Evolutionary conservation across 2,113 vertebrate genomes (phyloP), one percentile per base, ranked within the genome.

Genomic region (Chroicocephalus ridibundus): DNA sequence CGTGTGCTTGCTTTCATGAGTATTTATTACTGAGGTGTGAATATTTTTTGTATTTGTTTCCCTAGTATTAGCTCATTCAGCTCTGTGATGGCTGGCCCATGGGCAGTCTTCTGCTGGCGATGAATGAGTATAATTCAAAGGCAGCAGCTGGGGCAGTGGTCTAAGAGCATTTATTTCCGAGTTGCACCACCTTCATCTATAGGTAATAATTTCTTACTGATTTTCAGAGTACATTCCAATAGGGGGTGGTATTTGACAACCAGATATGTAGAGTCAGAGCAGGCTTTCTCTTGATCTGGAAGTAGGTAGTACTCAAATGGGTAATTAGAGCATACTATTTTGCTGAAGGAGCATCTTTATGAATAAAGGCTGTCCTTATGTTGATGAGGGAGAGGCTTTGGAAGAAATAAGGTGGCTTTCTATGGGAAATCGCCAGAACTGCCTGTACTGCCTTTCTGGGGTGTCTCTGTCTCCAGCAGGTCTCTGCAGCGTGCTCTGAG

Each of bases 61-160:
- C 55, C 11, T 49, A 60, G 16, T 25, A 11, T 52, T 18, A 36
- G 13, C 13, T 70, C 15, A 15, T 42, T 38, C 61, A 47, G 5
- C 5, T 51, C 18, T 1, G 1, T 21, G 14, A n/a, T 51, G 32
- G 29, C 40, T 54, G 34, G 20, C 20, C 19, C 6, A 5, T 4
- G 18, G 24, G 31, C 31, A 31, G 8, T 25, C 60, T 55, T 68
- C 10, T 54, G 5, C n/a, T 68, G 26, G 20, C 32, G 17, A 10
- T 52, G 68, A 58, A 21, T 8, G 11, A 58, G 11, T 19, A 24
- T 4, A 36, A 34, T 64, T 54, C 34, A 84, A 83, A 75, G 68
- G 25, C 29, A 57, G 42, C 21, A 62, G 27, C 6, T 69, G 52
- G 20, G 8, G 2, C 13, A 60, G 20, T 22, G 34, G 25, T 19